Percentiles rank a stretch among this genome's conserved stretches.
phyloP scores from a whole-genome alignment of 2,888 invertebrate species.

The Aphidoletes aphidimyza region DNA sequence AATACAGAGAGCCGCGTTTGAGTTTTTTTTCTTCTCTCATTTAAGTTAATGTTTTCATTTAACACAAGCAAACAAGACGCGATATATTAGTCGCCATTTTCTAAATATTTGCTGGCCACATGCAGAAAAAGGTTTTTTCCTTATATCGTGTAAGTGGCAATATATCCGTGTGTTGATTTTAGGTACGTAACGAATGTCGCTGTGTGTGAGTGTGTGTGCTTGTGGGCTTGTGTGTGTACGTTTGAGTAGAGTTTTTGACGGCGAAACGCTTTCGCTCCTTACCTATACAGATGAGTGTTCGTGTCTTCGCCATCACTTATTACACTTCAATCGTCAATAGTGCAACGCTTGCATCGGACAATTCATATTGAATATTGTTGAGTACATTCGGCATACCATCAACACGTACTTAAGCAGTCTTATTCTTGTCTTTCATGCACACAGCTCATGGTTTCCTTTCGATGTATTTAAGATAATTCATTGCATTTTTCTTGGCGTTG shows the following conservation, averaged over 20 bases:
- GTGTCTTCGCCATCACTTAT: slow-evolving; percentile 28
- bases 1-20: background rate
- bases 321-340: background rate
- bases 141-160: slow-evolving; percentile 19
- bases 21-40: slow-evolving; percentile 36
- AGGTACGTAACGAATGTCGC: background rate
- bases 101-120: slow-evolving; percentile 60
- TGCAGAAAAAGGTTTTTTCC: slow-evolving; percentile 40
- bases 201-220: too few relatives aligned
- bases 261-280: slow-evolving; percentile 25
- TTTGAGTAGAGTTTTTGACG: slow-evolving; percentile 14
- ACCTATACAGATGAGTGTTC: background rate
- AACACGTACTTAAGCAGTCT: background rate
- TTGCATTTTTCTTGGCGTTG: too few relatives aligned
- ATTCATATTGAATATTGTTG: too few relatives aligned
- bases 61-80: slow-evolving; percentile 67
- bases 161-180: background rate
- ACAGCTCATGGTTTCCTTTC: too few relatives aligned
- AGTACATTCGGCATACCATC: background rate
- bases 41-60: slow-evolving; percentile 64
- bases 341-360: background rate
- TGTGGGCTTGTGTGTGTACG: too few relatives aligned
- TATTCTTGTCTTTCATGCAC: too few relatives aligned
- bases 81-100: slow-evolving; percentile 67
- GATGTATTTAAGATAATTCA: too few relatives aligned